These are phyloP conservation scores for Mesoclemmys tuberculata DNA, from an alignment of 2,113 vertebrate genomes.

Conservation along the genomic window DNA sequence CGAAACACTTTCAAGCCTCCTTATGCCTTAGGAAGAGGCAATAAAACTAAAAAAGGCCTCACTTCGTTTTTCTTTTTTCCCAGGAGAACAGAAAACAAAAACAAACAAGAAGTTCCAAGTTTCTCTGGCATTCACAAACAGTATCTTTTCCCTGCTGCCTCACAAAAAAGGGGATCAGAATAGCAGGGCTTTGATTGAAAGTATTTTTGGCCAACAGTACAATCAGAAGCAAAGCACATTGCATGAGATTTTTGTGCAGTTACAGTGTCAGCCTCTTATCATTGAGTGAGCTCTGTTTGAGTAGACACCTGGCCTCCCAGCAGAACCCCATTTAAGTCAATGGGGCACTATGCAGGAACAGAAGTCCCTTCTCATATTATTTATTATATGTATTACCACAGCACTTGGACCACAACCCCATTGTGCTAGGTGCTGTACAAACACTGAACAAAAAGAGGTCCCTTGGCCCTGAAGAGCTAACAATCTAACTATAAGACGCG, in stretches of 20 bases:
- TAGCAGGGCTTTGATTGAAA: neutral
- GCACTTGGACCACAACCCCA: constrained; percentile 6
- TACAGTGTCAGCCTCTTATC: constrained; percentile 12
- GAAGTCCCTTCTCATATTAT: constrained; percentile 27
- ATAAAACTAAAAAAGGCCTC: neutral
- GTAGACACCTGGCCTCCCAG: neutral
- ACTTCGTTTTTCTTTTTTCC: neutral
- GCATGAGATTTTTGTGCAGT: neutral
- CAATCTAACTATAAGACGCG: constrained; percentile 24
- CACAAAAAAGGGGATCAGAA: neutral
- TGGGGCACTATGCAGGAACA: constrained; percentile 37
- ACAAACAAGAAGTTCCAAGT: neutral
- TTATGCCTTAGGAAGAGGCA: constrained; percentile 26
- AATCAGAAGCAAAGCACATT: neutral
- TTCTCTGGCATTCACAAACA: neutral
- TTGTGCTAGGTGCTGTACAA: constrained; percentile 23
- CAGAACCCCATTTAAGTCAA: neutral
- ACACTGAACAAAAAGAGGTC: constrained; percentile 4
- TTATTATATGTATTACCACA: constrained; percentile 47
- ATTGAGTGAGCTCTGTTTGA: neutral
- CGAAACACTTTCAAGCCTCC: neutral
- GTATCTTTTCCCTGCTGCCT: neutral
- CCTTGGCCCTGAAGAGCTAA: constrained; percentile 20
- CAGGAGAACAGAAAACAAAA: neutral
- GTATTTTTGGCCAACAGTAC: neutral